Conservation (phyloP, 2,113 vertebrate species). For the Ariopsis seemanni region DNA sequence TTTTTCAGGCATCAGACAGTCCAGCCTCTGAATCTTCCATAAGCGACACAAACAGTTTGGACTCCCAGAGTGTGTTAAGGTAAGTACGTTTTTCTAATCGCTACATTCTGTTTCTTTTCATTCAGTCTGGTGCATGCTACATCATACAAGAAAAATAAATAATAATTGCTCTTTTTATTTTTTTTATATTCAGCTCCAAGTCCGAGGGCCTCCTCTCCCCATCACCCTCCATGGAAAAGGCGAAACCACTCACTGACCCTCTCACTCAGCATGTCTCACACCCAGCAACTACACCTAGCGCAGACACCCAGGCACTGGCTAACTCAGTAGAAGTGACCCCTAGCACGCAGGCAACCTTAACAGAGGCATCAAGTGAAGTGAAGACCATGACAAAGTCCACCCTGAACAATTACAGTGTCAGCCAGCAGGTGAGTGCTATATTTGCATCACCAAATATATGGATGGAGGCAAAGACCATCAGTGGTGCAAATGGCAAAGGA, state of each 20-base stretch:
- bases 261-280: conserved; percentile 39
- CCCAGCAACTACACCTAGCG: conserved; percentile 17
- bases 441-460: conserved; percentile 39
- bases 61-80: conserved; percentile 53
- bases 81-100: conserved; percentile 35
- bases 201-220: conserved; percentile 37
- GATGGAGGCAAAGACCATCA: neutral
- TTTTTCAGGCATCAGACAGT: conserved; percentile 55
- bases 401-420: conserved; percentile 32
- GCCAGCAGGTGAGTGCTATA: conserved; percentile 20
- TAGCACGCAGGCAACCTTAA: neutral
- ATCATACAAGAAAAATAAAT: neutral
- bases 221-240: conserved; percentile 50
- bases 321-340: neutral
- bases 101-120: conserved; percentile 35
- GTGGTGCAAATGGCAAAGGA: conserved; percentile 31
- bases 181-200: conserved; percentile 30
- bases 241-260: conserved; percentile 52
- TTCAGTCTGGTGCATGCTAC: neutral
- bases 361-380: neutral
- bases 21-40: conserved; percentile 45
- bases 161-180: too few species aligned
- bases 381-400: conserved; percentile 43
- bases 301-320: neutral
- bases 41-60: conserved; percentile 52